phyloP scores from a whole-genome alignment of 2,797 vertebrate genomes.

The Streptopelia turtur region DNA sequence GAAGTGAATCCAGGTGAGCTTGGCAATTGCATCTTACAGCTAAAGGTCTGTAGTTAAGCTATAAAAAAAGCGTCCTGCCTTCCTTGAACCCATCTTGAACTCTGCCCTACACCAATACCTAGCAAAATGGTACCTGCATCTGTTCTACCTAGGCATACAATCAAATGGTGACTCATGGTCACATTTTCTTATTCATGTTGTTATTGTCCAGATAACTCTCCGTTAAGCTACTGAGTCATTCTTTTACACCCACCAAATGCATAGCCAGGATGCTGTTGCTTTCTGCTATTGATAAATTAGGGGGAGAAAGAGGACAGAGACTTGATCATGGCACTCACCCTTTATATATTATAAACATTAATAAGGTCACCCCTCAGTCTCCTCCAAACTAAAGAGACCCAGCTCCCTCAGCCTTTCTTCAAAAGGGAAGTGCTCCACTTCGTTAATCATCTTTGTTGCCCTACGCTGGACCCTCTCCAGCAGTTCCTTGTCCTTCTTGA shows the following conservation, averaged over 20 bases:
- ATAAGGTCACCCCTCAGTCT: no score
- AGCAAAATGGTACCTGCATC: conserved; percentile 35
- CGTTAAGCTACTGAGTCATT: conserved; percentile 56
- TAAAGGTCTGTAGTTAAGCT: background rate
- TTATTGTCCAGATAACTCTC: conserved; percentile 67
- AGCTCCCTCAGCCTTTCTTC: no score
- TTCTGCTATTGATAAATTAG: conserved; percentile 20
- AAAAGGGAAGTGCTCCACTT: no score
- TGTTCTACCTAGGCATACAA: conserved; percentile 31
- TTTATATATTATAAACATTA: no score
- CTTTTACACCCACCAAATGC: background rate
- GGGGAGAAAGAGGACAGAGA: background rate
- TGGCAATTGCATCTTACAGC: background rate
- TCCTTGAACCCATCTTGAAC: background rate
- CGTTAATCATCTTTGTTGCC: no score
- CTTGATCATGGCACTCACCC: background rate
- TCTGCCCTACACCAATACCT: background rate
- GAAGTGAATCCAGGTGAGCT: background rate
- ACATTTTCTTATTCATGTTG: conserved; percentile 33
- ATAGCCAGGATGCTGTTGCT: conserved; percentile 31
- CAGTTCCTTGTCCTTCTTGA: no score
- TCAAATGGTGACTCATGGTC: conserved; percentile 54
- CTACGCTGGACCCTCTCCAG: no score
- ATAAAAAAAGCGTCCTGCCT: background rate
- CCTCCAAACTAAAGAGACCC: no score